Evolutionary conservation across 1,140 invertebrate genomes (phyloP).

Genomic region (Acromyrmex echinatior): DNA sequence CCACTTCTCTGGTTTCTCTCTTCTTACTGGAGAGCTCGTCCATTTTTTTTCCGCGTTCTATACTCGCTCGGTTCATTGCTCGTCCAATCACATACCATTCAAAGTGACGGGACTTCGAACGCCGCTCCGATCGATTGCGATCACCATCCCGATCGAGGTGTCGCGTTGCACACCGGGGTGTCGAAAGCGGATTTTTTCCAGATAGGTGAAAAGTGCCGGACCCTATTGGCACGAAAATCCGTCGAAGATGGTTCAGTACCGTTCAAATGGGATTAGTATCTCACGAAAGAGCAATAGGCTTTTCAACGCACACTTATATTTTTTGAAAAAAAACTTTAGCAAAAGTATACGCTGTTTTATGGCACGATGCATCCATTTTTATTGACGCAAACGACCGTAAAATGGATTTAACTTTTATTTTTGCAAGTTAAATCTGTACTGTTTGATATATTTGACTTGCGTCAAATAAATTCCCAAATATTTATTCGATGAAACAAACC

Average conservation of each 20-base stretch:
- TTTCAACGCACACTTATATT: neutral
- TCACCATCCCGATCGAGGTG: constrained; percentile 49
- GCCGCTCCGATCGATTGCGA: constrained; percentile 77
- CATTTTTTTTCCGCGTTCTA: constrained; percentile 62
- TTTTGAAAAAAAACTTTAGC: neutral
- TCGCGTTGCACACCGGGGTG: constrained; percentile 33
- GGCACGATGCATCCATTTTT: neutral
- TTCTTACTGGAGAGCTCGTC: constrained; percentile 14
- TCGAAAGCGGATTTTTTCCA: constrained; percentile 57
- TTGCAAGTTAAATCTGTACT: neutral
- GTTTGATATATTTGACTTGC: neutral
- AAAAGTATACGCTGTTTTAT: neutral
- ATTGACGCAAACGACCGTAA: neutral
- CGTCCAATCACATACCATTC: constrained; percentile 80
- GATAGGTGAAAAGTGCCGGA: constrained; percentile 21
- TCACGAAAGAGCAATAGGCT: constrained; percentile 2
- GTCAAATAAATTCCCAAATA: neutral
- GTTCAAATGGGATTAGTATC: neutral
- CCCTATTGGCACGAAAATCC: neutral
- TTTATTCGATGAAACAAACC: neutral
- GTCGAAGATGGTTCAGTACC: neutral
- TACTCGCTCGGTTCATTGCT: constrained; percentile 74
- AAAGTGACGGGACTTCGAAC: constrained; percentile 74
- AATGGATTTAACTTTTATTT: neutral
- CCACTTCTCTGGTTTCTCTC: constrained; percentile 23